A percentile compares a stretch with the other conserved stretches of the same genome.
These are phyloP conservation scores for Anthrax anthrax DNA, from an alignment of 2,888 invertebrate genomes.

Conservation along the genomic window DNA sequence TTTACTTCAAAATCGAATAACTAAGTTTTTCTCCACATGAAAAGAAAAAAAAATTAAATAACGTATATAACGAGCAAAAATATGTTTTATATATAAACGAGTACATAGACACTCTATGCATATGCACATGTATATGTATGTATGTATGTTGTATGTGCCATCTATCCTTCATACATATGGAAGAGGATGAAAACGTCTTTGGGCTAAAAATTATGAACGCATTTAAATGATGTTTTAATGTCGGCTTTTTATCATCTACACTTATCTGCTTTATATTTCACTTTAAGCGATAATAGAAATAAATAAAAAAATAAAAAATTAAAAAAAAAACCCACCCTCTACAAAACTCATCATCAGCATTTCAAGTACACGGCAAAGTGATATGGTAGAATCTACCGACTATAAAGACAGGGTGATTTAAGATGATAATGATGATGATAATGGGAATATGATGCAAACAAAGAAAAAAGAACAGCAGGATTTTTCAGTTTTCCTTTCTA, in stretches of 20 bases:
- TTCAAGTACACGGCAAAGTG: not conserved
- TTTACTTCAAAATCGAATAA: too few relatives aligned
- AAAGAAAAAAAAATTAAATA: not conserved
- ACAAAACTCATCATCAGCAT: not conserved
- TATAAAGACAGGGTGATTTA: too few relatives aligned
- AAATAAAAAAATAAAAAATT: too few relatives aligned
- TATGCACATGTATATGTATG: not conserved
- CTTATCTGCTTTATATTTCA: not conserved
- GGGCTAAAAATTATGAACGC: not conserved
- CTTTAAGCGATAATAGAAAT: not conserved
- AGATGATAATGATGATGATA: too few relatives aligned
- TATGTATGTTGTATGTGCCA: not conserved
- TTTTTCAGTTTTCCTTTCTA: too few relatives aligned
- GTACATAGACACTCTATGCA: too few relatives aligned
- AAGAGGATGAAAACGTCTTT: not conserved
- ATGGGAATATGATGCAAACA: too few relatives aligned
- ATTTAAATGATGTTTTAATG: not conserved
- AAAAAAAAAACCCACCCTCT: not conserved
- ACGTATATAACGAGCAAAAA: not conserved
- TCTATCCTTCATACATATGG: too few relatives aligned
- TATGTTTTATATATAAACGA: too few relatives aligned
- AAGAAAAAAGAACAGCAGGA: too few relatives aligned
- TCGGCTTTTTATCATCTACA: not conserved
- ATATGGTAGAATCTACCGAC: too few relatives aligned
- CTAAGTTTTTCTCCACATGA: too few relatives aligned